Conservation (phyloP, 2,113 vertebrate genomes). For the Cricetomys ansorgei region DNA sequence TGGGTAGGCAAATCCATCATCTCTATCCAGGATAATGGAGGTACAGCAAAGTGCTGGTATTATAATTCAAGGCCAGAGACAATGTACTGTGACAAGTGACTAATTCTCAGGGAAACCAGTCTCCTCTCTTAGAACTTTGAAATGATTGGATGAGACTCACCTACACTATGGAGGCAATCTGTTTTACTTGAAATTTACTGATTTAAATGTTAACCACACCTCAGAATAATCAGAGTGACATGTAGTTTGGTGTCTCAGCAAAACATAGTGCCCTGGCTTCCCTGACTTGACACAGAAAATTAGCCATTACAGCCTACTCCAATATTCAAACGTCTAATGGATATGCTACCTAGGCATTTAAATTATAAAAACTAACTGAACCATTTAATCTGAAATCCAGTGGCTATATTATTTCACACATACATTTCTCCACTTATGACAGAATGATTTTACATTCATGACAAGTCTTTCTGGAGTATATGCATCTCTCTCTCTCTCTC, state of each 20-base stretch:
- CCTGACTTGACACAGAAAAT: constrained; percentile 29
- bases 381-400: constrained; percentile 4
- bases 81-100: not conserved
- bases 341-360: not conserved
- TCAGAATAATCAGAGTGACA: not conserved
- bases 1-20: not conserved
- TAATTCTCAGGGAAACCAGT: not conserved
- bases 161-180: not conserved
- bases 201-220: not conserved
- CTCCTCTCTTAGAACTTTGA: not conserved
- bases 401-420: not conserved
- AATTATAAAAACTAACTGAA: not conserved
- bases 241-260: not conserved
- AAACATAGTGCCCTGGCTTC: not conserved
- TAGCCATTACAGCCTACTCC: not conserved
- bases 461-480: not conserved
- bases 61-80: not conserved
- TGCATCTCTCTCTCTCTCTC: no score
- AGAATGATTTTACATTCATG: not conserved
- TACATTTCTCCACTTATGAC: not conserved
- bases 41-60: not conserved
- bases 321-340: not conserved
- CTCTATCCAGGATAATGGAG: not conserved
- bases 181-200: not conserved
- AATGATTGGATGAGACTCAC: not conserved